Conservation (phyloP, 2,113 vertebrate genomes). For the Bothrops jararaca region DNA sequence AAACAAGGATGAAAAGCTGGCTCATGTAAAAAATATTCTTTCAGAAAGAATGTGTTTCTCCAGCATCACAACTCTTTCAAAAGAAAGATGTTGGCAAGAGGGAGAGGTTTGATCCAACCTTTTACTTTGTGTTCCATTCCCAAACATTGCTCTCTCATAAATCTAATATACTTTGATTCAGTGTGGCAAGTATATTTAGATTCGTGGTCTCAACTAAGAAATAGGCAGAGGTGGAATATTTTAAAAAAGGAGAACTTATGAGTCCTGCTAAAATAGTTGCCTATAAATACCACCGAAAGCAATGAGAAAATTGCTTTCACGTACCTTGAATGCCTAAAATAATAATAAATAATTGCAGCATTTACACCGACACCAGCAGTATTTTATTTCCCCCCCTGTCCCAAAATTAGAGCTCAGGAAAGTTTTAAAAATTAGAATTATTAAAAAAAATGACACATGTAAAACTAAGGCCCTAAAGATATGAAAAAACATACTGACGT, state of each 20-base stretch:
- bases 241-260: background rate
- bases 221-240: constrained; percentile 38
- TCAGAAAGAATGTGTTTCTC: constrained; percentile 31
- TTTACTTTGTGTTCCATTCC: background rate
- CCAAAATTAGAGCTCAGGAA: constrained; percentile 34
- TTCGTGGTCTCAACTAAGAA: constrained; percentile 25
- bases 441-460: constrained; percentile 19
- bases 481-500: background rate
- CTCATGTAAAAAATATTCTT: constrained; percentile 39
- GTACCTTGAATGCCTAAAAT: constrained; percentile 17
- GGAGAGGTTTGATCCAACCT: constrained; percentile 21
- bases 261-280: background rate
- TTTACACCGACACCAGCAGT: constrained; percentile 60
- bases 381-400: constrained; percentile 43
- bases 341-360: constrained; percentile 54
- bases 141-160: constrained; percentile 12
- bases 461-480: constrained; percentile 38
- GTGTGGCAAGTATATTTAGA: background rate
- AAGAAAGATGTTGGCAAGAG: constrained; percentile 33
- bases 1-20: constrained; percentile 43
- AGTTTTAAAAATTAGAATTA: constrained; percentile 34
- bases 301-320: background rate
- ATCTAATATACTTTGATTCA: constrained; percentile 1
- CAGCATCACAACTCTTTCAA: constrained; percentile 34
- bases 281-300: background rate